A percentile compares a stretch with the other conserved stretches of the same genome.
phyloP scores from a whole-genome alignment of 2,797 vertebrate species.

The Carapus acus region DNA sequence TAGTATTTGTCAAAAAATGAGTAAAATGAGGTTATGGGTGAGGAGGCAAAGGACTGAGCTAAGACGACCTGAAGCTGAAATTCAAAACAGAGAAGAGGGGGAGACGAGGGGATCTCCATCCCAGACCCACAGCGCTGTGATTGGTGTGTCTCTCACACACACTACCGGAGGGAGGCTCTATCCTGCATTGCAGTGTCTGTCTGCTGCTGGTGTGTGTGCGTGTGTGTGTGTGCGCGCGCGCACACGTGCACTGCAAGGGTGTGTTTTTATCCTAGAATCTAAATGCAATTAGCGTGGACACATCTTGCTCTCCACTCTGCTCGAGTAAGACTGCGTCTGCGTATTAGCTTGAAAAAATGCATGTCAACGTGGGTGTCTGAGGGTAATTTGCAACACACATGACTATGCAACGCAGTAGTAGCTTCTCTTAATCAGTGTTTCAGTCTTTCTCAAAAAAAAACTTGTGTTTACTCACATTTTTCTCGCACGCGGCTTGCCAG shows the following conservation, averaged over 20 bases:
- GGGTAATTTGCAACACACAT: slow-evolving; percentile 12
- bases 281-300: no score
- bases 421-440: slow-evolving; percentile 13
- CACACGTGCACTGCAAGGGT: background rate
- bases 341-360: no score
- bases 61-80: no score
- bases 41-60: no score
- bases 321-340: no score
- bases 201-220: slow-evolving; percentile 33
- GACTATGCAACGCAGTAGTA: slow-evolving; percentile 26
- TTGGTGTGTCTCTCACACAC: slow-evolving; percentile 47
- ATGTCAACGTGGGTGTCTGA: background rate
- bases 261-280: no score
- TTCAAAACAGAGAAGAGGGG: no score
- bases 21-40: no score
- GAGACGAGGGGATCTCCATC: slow-evolving; percentile 31
- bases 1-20: no score
- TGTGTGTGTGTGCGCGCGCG: slow-evolving; percentile 7
- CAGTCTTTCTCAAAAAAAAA: slow-evolving; percentile 11
- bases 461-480: no score
- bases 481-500: slow-evolving; percentile 2
- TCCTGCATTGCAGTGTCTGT: slow-evolving; percentile 62
- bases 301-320: no score
- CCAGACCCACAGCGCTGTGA: slow-evolving; percentile 30
- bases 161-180: slow-evolving; percentile 43